These are phyloP conservation scores for Uromys caudimaculatus DNA, from an alignment of 2,797 vertebrate genomes.

Conservation along the genomic window DNA sequence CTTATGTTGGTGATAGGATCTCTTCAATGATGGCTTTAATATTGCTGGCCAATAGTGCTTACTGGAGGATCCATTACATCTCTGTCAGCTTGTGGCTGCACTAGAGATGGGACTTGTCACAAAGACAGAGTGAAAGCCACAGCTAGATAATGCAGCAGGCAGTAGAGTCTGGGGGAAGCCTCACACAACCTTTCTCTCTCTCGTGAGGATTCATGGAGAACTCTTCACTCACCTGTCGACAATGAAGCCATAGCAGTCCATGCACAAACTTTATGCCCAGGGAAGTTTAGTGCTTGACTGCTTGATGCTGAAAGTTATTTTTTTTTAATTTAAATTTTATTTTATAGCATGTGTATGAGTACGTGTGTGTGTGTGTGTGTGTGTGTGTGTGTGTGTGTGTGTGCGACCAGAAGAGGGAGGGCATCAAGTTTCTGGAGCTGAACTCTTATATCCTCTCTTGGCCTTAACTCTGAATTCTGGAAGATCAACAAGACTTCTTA, in stretches of 20 bases:
- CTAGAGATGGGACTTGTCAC: background rate
- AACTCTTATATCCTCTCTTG: background rate
- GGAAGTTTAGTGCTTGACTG: background rate
- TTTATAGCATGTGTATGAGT: background rate
- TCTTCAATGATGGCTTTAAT: background rate
- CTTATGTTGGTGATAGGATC: background rate
- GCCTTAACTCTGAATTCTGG: background rate
- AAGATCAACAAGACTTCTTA: background rate
- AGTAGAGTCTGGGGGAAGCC: background rate
- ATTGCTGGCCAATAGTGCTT: background rate
- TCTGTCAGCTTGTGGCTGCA: background rate
- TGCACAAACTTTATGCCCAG: background rate
- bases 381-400: background rate
- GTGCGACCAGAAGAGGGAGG: background rate
- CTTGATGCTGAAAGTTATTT: background rate
- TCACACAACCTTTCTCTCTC: fast-evolving
- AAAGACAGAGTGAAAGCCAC: fast-evolving
- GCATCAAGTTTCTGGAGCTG: background rate
- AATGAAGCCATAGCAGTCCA: background rate
- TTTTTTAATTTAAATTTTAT: background rate
- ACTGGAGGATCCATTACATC: background rate
- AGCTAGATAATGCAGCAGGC: background rate
- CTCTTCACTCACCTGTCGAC: background rate
- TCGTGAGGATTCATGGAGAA: background rate
- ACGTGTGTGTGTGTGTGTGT: background rate